Percentiles rank a stretch among this genome's conserved stretches.
phyloP scores from a whole-genome alignment of 2,113 vertebrate species.

The Salvelinus namaycush region DNA sequence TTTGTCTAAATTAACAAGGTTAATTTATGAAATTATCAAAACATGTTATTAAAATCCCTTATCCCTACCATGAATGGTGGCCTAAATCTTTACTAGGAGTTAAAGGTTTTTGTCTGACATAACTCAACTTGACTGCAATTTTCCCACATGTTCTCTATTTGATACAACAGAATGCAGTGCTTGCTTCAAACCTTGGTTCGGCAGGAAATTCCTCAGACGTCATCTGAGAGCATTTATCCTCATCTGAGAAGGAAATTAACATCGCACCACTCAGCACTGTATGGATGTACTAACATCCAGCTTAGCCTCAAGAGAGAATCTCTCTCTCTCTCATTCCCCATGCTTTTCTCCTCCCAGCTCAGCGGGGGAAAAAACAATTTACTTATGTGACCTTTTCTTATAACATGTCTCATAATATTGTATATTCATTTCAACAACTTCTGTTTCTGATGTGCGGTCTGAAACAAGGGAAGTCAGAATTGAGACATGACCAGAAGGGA shows the following conservation, averaged over 20 bases:
- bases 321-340: background rate
- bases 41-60: background rate
- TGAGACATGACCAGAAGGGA: constrained; percentile 7
- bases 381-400: constrained; percentile 44
- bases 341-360: background rate
- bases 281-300: background rate
- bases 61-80: constrained; percentile 33
- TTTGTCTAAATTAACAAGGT: too few relatives aligned
- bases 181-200: constrained; percentile 29
- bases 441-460: constrained; percentile 20
- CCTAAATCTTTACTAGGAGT: constrained; percentile 20
- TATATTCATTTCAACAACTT: constrained; percentile 1
- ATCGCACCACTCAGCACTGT: background rate
- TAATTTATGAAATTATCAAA: too few relatives aligned
- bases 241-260: constrained; percentile 23
- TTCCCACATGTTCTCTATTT: constrained; percentile 59
- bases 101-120: constrained; percentile 14
- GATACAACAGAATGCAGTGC: constrained; percentile 32
- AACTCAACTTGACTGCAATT: constrained; percentile 32
- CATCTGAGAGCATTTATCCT: constrained; percentile 51
- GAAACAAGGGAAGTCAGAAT: constrained; percentile 17
- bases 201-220: constrained; percentile 33
- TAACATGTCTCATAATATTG: constrained; percentile 14
- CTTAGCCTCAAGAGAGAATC: background rate
- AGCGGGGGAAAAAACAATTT: background rate